Evolutionary conservation across 2,888 invertebrate species (phyloP).

Genomic region (Eupithecia centaureata): DNA sequence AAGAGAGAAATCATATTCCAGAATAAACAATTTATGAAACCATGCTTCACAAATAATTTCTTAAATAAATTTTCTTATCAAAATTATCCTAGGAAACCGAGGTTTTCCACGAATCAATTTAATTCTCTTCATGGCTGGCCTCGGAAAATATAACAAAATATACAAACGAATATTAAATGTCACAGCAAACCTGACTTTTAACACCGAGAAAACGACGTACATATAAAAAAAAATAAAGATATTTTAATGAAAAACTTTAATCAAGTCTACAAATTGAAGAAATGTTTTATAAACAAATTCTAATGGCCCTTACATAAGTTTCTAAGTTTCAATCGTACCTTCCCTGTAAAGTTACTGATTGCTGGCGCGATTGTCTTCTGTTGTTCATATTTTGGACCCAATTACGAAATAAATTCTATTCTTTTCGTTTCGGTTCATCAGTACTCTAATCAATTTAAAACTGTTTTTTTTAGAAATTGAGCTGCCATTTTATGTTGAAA

Average conservation of each 20-base stretch:
- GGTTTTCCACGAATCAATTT: background rate
- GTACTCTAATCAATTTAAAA: too few relatives aligned
- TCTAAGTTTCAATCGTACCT: background rate
- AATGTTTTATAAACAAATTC: background rate
- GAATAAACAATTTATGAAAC: background rate
- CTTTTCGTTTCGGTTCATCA: too few relatives aligned
- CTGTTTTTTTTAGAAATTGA: too few relatives aligned
- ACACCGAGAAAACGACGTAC: background rate
- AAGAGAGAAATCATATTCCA: background rate
- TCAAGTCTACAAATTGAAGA: background rate
- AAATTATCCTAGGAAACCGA: background rate
- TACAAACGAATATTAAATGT: background rate
- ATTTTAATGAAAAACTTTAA: background rate
- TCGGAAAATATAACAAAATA: background rate
- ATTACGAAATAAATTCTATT: too few relatives aligned
- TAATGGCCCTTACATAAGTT: background rate
- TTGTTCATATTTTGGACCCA: too few relatives aligned
- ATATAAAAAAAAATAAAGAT: background rate
- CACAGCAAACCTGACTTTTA: background rate
- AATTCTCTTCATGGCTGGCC: background rate
- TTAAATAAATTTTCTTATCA: background rate
- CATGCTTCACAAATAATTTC: background rate
- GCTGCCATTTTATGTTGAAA: too few relatives aligned
- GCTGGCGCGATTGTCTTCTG: too few relatives aligned
- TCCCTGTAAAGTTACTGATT: too few relatives aligned